Evolutionary conservation across 2,888 invertebrate genomes (phyloP), one percentile per base, ranked within the genome.

Genomic region (Seira musarum): DNA sequence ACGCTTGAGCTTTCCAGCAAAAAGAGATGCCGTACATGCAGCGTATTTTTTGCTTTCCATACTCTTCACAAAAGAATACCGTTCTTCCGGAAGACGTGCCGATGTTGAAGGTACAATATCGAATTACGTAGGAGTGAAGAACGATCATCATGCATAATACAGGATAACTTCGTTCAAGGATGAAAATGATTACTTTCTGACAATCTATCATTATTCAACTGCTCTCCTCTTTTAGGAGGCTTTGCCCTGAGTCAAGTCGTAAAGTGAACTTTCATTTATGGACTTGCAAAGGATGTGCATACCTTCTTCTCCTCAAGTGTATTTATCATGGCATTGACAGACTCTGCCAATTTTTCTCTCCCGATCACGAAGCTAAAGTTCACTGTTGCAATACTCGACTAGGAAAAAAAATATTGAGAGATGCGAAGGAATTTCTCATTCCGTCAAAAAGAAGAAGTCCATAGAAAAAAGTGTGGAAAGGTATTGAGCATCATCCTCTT

Each of bases 401-500:
- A n/a, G n/a, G 25, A 63, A 68, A 49, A 8, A 3, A 30, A 57
- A 24, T 40, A n/a, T 15, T 49, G 8, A 3, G 63, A 57, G 69
- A 76, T 76, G 64, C 76, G 35, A 49, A 69, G 76, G 76, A 76
- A 76, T 76, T 76, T 76, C 76, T 76, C 76, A 76, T 76, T 69
- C 69, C 76, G 69, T 64, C 76, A 68, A 24, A 17, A n/a, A 10
- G 17, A 25, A n/a, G n/a, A n/a, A n/a, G n/a, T n/a, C n/a, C n/a
- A n/a, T n/a, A n/a, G 25, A 24, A 65, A 74, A 49, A 65, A 65
- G 72, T 72, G 64, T 60, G 66, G 60, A 75, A 75, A 76, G 76
- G 76, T 76, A 76, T 64, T 30, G n/a, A 75, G 60, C n/a, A n/a
- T n/a, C n/a, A n/a, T n/a, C n/a, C n/a, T n/a, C n/a, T n/a, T n/a